These are phyloP conservation scores for Mormoops blainvillei DNA, from an alignment of 2,113 vertebrate species.

Conservation along the genomic window DNA sequence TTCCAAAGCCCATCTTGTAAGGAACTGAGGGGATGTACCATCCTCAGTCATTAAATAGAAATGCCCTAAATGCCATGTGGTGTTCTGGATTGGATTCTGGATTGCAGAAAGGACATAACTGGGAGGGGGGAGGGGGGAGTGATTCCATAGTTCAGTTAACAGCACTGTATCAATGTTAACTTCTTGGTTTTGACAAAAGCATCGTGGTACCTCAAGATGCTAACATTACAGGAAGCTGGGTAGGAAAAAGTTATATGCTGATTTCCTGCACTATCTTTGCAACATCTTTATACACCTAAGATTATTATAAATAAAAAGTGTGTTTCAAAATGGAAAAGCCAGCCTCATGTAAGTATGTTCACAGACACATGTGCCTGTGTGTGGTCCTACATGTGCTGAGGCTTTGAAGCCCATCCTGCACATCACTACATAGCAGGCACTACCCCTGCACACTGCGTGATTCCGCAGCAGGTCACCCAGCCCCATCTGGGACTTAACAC, in stretches of 20 bases:
- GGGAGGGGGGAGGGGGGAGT: not conserved
- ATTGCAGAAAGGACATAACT: not conserved
- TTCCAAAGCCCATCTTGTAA: not conserved
- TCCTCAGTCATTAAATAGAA: constrained; percentile 7
- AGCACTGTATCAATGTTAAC: not conserved
- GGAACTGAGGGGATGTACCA: not conserved
- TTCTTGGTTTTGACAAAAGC: not conserved
- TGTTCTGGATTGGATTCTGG: not conserved
- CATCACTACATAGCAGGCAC: fast-evolving
- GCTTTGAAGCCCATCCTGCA: not conserved
- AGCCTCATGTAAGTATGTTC: too few species aligned
- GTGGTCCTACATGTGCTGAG: fast-evolving
- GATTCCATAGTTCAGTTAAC: not conserved
- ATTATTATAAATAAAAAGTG: not conserved
- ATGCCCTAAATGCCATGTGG: not conserved
- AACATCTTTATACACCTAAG: not conserved
- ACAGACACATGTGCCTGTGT: fast-evolving
- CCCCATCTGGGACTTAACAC: not conserved
- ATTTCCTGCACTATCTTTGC: not conserved
- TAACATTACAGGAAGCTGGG: not conserved
- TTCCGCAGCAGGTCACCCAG: fast-evolving
- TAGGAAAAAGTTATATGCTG: not conserved
- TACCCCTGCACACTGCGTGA: fast-evolving
- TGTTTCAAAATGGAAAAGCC: not conserved
- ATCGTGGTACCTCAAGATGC: not conserved